Evolutionary conservation across 2,797 vertebrate genomes (phyloP), one percentile per base, ranked within the genome.

Genomic region (Alosa sapidissima): DNA sequence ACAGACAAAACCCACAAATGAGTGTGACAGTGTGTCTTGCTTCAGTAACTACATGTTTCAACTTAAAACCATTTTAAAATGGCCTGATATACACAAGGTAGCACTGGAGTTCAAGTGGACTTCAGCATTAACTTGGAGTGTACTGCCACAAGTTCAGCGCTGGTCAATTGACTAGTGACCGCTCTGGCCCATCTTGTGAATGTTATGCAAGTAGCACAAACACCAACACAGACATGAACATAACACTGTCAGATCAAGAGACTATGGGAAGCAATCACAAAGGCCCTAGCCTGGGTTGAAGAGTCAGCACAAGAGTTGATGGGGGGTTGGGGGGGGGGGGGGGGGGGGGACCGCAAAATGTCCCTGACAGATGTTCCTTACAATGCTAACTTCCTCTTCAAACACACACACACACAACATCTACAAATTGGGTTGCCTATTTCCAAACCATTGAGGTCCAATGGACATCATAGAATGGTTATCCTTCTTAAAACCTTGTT

Each of bases 1-100:
- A 85, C 81, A 85, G 49, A 87, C 75, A 81, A 45, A 78, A 33
- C 28, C n/a, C 48, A 68, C 58, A 81, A 19, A 41, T 72, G 62
- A 51, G 36, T 54, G 36, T 68, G 49, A 85, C 36, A 41, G 48
- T 45, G 33, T 58, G 60, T 81, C 4, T 78, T 81, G 81, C 82
- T 78, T 78, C 72, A 47, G 72, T 78, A 21, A 78, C 16, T 78
- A n/a, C 19, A 47, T 36, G 82, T 78, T 28, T 33, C 47, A 48
- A 19, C 10, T 84, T 81, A 47, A 84, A 87, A 33, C 47, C 52
- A 58, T 24, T 47, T 62, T 24, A 45, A 81, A 84, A 84, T 62
- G 19, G 21, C 75, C 28, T 1, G 41, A n/a, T 24, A 24, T 24
- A 62, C 75, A n/a, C 45, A 52, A 81, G 49, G 8, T 33, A 78